Base-by-base conservation (phyloP, 2,113 vertebrate species). In the Dromiciops gliroides region DNA sequence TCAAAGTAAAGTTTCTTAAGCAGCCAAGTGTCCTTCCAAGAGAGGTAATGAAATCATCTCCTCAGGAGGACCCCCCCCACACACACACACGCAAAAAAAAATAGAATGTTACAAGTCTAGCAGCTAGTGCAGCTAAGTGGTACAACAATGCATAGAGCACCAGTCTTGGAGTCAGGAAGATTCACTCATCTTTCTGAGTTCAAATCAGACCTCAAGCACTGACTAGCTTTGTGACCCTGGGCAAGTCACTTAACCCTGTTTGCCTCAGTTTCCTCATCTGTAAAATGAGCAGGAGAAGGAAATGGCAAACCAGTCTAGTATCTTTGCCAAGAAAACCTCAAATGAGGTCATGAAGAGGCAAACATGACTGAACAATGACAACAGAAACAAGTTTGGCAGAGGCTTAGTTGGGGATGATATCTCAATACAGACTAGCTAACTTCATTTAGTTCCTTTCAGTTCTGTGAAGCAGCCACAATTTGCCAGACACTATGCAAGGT, bases 1-100 rank as follows among this genome's bases (percentile, higher is more conserved):
- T 94, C 92, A 53, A n/a, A 53, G 12, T 60, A 83, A 60, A 83
- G 26, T 48, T 89, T 83, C 94, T 50, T 95, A 93, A 94, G 75
- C 92, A 48, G 49, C 26, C 47, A 56, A 97, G 90, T 93, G 91
- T 37, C 56, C 89, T 96, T 96, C 50, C 1, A 2, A 90, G 31
- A 50, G 37, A 93, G 44, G 75, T 5, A 3, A 44, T 23, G 24
- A 50, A 50, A 83, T 44, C 1, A 44, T 83, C 23, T 67, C 53
- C n/a, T 44, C 19, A 83, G n/a, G 19, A 67, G 56, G 95, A 2
- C 0, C 24, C 5, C 48, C 1, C 50, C 7, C 7, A 28, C 92
- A 22, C 3, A 23, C 23, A 7, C 92, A 89, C 83, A 90, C 89
- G 83, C 37, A 93, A 90, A 96, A 89, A 22, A 92, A 23, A 92